These are phyloP conservation scores for Autographa gamma DNA, from an alignment of 2,888 invertebrate genomes.

Conservation along the genomic window DNA sequence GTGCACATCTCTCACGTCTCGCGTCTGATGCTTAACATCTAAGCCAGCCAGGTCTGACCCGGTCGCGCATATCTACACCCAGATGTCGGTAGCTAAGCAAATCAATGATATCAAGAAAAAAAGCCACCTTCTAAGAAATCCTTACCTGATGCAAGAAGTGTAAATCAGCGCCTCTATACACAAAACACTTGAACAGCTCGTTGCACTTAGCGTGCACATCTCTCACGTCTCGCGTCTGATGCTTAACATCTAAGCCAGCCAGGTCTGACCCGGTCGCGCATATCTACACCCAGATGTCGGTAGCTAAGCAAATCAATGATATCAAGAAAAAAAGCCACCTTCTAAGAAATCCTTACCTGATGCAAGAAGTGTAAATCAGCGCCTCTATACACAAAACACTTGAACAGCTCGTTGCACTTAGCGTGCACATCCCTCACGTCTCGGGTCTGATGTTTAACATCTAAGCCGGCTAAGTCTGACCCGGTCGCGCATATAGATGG, in stretches of 20 bases:
- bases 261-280: constrained; percentile 90
- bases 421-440: constrained; percentile 94
- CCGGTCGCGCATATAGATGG: constrained; percentile 91
- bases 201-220: constrained; percentile 95
- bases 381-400: constrained; percentile 92
- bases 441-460: constrained; percentile 89
- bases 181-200: constrained; percentile 92
- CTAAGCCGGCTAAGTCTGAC: constrained; percentile 89
- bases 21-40: constrained; percentile 88
- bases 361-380: constrained; percentile 93
- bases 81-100: constrained; percentile 92
- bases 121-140: no score
- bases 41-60: constrained; percentile 90
- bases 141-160: constrained; percentile 93
- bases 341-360: constrained; percentile 88
- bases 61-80: constrained; percentile 90
- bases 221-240: constrained; percentile 91
- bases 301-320: constrained; percentile 92
- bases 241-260: constrained; percentile 88
- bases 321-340: no score
- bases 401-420: constrained; percentile 94
- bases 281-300: constrained; percentile 92
- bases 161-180: constrained; percentile 93
- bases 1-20: constrained; percentile 94
- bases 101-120: no score